phyloP scores from a whole-genome alignment of 1,140 invertebrate species.

The Gonatopus flavifemur region DNA sequence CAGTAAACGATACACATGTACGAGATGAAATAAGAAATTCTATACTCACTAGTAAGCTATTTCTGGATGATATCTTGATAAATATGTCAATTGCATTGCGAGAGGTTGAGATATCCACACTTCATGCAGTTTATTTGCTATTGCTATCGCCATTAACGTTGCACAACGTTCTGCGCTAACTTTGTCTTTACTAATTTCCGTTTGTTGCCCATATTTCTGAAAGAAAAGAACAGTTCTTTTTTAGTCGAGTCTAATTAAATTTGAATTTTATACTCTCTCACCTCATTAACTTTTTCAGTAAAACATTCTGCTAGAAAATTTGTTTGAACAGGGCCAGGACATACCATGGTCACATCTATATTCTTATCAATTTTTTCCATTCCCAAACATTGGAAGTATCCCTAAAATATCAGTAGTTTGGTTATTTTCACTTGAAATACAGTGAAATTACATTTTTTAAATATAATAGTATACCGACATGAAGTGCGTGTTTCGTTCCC shows the following conservation, averaged over 20 bases:
- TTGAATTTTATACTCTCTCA: conserved; percentile 35
- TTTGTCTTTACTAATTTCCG: conserved; percentile 60
- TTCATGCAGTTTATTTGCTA: conserved; percentile 76
- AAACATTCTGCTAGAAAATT: conserved; percentile 73
- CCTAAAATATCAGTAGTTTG: conserved; percentile 59
- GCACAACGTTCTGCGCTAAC: conserved; percentile 75
- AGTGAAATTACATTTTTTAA: not conserved
- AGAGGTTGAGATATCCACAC: conserved; percentile 74
- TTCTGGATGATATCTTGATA: conserved; percentile 67
- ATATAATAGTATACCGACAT: conserved; percentile 59
- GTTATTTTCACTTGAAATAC: conserved; percentile 5
- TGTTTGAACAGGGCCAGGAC: conserved; percentile 76
- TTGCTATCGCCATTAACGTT: conserved; percentile 69
- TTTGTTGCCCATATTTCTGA: conserved; percentile 61
- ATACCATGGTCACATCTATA: conserved; percentile 71
- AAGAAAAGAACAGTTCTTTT: conserved; percentile 22
- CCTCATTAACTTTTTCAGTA: conserved; percentile 66
- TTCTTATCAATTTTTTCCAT: conserved; percentile 65
- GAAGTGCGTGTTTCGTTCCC: conserved; percentile 79
- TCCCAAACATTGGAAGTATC: conserved; percentile 69
- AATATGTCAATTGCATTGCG: conserved; percentile 66
- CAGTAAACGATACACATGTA: not conserved
- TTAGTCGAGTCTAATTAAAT: not conserved
- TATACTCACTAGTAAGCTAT: conserved; percentile 57
- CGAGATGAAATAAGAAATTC: conserved; percentile 50